Evolutionary conservation across 2,113 vertebrate species (phyloP).

Genomic region (Tretioscincus oriximinensis): DNA sequence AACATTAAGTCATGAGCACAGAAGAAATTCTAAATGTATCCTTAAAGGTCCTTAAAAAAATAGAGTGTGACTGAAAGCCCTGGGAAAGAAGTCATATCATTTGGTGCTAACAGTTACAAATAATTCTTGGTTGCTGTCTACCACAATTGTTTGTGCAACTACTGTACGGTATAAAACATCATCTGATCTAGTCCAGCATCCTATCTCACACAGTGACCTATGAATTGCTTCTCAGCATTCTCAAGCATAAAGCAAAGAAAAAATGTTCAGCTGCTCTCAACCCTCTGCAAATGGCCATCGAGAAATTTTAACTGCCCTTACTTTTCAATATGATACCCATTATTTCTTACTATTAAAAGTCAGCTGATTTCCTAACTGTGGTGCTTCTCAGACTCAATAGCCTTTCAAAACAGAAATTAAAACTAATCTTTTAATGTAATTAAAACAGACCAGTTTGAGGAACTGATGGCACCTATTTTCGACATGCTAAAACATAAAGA

Average conservation of each 20-base stretch:
- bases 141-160: neutral
- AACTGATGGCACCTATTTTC: slow-evolving; percentile 20
- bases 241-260: too few species aligned
- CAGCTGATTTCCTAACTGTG: slow-evolving; percentile 26
- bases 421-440: slow-evolving; percentile 39
- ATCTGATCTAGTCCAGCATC: neutral
- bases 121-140: neutral
- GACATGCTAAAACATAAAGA: slow-evolving; percentile 24
- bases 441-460: slow-evolving; percentile 50
- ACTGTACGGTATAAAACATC: neutral
- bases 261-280: neutral
- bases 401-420: slow-evolving; percentile 24
- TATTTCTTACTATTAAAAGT: slow-evolving; percentile 65
- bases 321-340: slow-evolving; percentile 72
- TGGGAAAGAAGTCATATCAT: neutral
- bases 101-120: neutral
- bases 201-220: too few species aligned
- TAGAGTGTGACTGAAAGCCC: neutral
- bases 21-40: neutral
- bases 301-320: slow-evolving; percentile 73
- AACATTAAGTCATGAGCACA: neutral
- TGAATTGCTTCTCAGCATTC: too few species aligned
- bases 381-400: slow-evolving; percentile 34
- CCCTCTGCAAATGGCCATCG: slow-evolving; percentile 70
- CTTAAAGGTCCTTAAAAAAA: neutral